phyloP scores from a whole-genome alignment of 2,888 invertebrate genomes.

The Bombylius discolor region DNA sequence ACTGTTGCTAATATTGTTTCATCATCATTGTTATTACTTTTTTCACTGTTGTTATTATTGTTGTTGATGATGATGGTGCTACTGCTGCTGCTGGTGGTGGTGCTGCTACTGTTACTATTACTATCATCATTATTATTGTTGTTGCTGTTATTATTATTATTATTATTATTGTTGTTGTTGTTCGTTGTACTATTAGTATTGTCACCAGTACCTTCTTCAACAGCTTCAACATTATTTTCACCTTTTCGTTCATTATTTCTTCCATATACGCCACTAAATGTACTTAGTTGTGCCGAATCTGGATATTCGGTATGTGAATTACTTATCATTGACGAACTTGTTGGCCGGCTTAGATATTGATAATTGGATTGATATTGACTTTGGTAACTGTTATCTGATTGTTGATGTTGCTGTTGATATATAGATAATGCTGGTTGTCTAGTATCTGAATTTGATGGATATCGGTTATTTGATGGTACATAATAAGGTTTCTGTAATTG shows the following conservation, averaged over 20 bases:
- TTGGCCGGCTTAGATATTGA: slow-evolving; percentile 34
- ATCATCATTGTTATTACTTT: slow-evolving; percentile 10
- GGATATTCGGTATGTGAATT: slow-evolving; percentile 22
- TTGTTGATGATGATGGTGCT: slow-evolving; percentile 12
- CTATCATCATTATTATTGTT: background rate
- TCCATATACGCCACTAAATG: slow-evolving; percentile 31
- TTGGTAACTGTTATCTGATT: slow-evolving; percentile 23
- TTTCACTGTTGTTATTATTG: slow-evolving; percentile 10
- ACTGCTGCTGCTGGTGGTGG: background rate
- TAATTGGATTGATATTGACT: slow-evolving; percentile 27
- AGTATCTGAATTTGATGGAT: slow-evolving; percentile 19
- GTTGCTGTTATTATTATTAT: background rate
- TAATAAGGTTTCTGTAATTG: slow-evolving; percentile 34
- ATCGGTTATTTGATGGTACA: slow-evolving; percentile 20
- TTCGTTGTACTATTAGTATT: slow-evolving; percentile 5
- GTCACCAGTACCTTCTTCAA: slow-evolving; percentile 11
- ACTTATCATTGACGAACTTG: slow-evolving; percentile 21
- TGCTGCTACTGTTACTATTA: slow-evolving; percentile 14
- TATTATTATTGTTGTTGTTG: background rate
- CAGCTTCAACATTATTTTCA: slow-evolving; percentile 23
- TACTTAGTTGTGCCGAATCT: slow-evolving; percentile 26
- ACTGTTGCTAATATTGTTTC: slow-evolving; percentile 10
- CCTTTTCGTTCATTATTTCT: slow-evolving; percentile 33
- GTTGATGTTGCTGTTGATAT: slow-evolving; percentile 17
- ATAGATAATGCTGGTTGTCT: background rate